These are phyloP conservation scores for Zaprionus ghesquierei DNA, from an alignment of 1,140 invertebrate species.

Conservation along the genomic window DNA sequence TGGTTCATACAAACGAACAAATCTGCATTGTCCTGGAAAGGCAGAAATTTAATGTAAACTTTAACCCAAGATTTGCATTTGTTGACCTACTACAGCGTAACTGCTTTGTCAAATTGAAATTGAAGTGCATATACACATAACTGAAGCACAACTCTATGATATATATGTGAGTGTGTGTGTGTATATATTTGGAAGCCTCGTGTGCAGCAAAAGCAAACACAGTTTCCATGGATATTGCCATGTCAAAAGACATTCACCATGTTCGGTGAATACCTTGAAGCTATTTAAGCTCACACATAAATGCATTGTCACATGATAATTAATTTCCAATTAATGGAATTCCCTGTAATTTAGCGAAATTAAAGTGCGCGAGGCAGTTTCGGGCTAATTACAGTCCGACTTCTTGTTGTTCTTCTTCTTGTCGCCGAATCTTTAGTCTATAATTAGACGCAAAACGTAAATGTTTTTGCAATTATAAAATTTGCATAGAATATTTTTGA, in stretches of 20 bases:
- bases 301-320: background rate
- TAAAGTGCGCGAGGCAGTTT: background rate
- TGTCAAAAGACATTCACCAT: background rate
- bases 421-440: slow-evolving; percentile 35
- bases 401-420: slow-evolving; percentile 1
- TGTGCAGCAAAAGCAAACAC: background rate
- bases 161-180: too few species aligned
- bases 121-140: background rate
- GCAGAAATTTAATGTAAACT: too few species aligned
- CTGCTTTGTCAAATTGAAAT: background rate
- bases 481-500: slow-evolving; percentile 37
- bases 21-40: too few species aligned
- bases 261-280: background rate
- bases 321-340: background rate
- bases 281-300: background rate
- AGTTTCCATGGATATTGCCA: background rate
- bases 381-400: slow-evolving; percentile 40
- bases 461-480: slow-evolving; percentile 58
- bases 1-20: too few species aligned
- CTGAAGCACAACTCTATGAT: background rate
- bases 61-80: too few species aligned
- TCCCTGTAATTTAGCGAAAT: slow-evolving; percentile 8
- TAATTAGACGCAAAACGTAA: slow-evolving; percentile 54
- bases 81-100: background rate
- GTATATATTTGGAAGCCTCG: too few species aligned